A percentile compares a stretch with the other conserved stretches of the same genome.
Conservation (phyloP, 2,797 vertebrate species). For the Anguilla megastoma region DNA sequence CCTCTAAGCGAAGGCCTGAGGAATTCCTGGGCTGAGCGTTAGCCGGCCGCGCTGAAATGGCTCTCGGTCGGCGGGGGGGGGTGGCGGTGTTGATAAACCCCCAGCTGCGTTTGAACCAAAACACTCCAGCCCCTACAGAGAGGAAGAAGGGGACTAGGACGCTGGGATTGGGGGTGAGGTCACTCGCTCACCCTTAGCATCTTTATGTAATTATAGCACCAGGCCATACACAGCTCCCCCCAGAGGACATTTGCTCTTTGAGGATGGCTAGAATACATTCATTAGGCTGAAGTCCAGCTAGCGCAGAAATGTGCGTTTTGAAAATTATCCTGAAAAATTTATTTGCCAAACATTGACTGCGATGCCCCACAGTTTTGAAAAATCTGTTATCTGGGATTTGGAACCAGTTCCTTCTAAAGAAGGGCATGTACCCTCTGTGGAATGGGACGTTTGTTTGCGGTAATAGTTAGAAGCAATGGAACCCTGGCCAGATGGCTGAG, state of each 20-base stretch:
- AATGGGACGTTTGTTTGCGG: not conserved
- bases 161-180: not conserved
- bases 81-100: slow-evolving; percentile 47
- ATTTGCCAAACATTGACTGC: not conserved
- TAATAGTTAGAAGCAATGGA: not conserved
- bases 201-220: slow-evolving; percentile 6
- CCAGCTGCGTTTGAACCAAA: slow-evolving; percentile 53
- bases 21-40: slow-evolving; percentile 68
- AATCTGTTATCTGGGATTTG: not conserved
- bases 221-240: not conserved
- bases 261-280: not conserved
- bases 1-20: slow-evolving; percentile 61
- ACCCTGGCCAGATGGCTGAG: slow-evolving; percentile 10
- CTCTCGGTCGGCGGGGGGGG: not conserved
- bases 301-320: not conserved
- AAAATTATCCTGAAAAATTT: not conserved
- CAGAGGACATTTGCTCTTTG: not conserved
- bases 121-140: not conserved
- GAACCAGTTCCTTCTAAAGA: not conserved
- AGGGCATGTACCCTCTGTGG: not conserved
- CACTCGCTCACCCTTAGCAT: not conserved
- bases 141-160: not conserved
- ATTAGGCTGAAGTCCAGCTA: not conserved
- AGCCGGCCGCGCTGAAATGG: slow-evolving; percentile 55
- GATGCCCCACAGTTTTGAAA: not conserved